Evolutionary conservation across 2,888 invertebrate genomes (phyloP).

Genomic region (Andrena praecox): DNA sequence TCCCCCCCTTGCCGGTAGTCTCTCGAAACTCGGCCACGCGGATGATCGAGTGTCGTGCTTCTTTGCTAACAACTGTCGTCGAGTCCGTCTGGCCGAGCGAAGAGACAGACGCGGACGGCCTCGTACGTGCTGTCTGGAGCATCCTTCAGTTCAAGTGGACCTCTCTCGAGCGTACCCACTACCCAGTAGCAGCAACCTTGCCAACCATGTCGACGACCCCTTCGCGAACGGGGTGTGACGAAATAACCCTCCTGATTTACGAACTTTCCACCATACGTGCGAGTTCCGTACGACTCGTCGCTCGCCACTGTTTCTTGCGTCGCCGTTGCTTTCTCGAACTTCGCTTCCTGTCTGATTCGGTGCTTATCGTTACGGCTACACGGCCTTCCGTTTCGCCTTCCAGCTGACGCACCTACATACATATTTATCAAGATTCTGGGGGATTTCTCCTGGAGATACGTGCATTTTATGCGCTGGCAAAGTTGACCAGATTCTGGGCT

Average conservation of each 20-base stretch:
- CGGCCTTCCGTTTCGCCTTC: too few species aligned
- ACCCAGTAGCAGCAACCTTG: constrained; percentile 35
- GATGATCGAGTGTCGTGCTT: constrained; percentile 59
- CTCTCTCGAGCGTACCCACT: constrained; percentile 46
- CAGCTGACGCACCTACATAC: too few species aligned
- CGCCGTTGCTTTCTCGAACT: not conserved
- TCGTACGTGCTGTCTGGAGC: constrained; percentile 64
- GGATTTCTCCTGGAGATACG: not conserved
- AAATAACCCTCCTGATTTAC: constrained; percentile 38
- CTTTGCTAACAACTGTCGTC: constrained; percentile 61
- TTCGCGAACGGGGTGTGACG: constrained; percentile 30
- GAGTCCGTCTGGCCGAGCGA: constrained; percentile 62
- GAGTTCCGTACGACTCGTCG: not conserved
- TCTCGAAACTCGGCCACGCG: constrained; percentile 41
- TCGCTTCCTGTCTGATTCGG: not conserved
- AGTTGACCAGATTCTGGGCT: not conserved
- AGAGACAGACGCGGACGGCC: constrained; percentile 58
- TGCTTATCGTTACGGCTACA: not conserved
- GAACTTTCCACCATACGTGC: constrained; percentile 9
- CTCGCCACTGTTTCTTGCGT: not conserved
- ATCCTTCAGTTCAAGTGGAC: constrained; percentile 62
- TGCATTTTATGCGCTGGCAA: not conserved
- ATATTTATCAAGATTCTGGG: not conserved
- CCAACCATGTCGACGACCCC: constrained; percentile 43
- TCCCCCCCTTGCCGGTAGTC: not conserved